These are phyloP conservation scores for Myiagra hebetior DNA, from an alignment of 2,113 vertebrate species.

Conservation along the genomic window DNA sequence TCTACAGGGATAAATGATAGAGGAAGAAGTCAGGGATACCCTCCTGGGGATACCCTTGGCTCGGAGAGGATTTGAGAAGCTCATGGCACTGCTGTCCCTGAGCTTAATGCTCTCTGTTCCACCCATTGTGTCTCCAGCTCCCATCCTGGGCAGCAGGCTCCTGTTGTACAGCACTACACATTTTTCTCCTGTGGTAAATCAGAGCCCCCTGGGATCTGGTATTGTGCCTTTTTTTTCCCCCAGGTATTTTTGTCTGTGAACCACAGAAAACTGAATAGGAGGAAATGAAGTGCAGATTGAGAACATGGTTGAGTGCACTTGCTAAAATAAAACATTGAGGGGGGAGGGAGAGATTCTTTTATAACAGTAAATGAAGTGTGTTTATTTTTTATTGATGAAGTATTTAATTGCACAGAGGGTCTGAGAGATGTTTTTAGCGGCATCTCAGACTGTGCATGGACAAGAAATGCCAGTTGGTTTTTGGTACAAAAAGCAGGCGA, in stretches of 20 bases:
- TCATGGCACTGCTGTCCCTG: not conserved
- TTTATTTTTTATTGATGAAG: slow-evolving; percentile 64
- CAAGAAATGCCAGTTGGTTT: not conserved
- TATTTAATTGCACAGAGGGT: slow-evolving; percentile 41
- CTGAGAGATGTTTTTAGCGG: not conserved
- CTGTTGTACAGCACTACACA: not conserved
- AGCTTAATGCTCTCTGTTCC: not conserved
- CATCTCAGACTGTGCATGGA: not conserved
- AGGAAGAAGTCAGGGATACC: not conserved
- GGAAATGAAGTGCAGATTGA: slow-evolving; percentile 70
- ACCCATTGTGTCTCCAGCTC: not conserved
- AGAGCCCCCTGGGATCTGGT: slow-evolving; percentile 49
- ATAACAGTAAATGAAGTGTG: slow-evolving; percentile 61
- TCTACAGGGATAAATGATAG: not conserved
- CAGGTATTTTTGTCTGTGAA: slow-evolving; percentile 73
- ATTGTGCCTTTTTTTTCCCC: slow-evolving; percentile 46
- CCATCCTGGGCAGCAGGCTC: not conserved
- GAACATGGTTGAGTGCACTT: slow-evolving; percentile 68
- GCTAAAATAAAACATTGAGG: slow-evolving; percentile 63
- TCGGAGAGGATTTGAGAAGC: not conserved
- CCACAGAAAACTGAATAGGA: slow-evolving; percentile 68
- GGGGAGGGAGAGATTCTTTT: slow-evolving; percentile 18
- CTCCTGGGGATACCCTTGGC: not conserved
- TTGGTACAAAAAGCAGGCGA: not conserved
- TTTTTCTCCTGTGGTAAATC: slow-evolving; percentile 58